Evolutionary conservation across 2,888 invertebrate species (phyloP).

Genomic region (Gerris lacustris): DNA sequence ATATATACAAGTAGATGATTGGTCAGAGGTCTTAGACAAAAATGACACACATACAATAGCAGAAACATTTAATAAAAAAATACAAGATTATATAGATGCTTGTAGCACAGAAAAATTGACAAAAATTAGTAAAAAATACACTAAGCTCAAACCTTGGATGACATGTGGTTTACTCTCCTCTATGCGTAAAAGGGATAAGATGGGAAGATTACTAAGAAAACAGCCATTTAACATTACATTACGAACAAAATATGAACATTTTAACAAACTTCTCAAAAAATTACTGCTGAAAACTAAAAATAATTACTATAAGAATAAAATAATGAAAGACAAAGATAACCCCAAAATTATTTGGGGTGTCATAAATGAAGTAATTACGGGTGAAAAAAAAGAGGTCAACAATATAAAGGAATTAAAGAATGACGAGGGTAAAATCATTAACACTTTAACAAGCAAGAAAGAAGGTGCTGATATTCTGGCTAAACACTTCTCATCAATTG

Average conservation of each 20-base stretch:
- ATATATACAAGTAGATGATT: neutral
- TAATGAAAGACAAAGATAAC: neutral
- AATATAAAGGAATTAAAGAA: neutral
- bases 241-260: neutral
- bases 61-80: too few species aligned
- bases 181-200: neutral
- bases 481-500: neutral
- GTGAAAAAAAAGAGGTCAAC: neutral
- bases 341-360: neutral
- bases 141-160: neutral
- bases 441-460: neutral
- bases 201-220: neutral
- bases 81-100: neutral
- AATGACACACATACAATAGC: neutral
- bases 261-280: neutral
- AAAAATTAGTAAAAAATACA: neutral
- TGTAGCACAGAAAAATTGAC: neutral
- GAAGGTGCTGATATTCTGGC: neutral
- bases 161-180: neutral
- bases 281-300: neutral
- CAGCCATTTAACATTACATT: neutral
- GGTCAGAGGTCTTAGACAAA: neutral
- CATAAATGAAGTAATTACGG: neutral
- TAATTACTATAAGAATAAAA: neutral
- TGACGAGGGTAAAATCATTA: neutral